These are phyloP conservation scores for Dolichopus griseipennis DNA, from an alignment of 2,888 invertebrate species.

Conservation along the genomic window DNA sequence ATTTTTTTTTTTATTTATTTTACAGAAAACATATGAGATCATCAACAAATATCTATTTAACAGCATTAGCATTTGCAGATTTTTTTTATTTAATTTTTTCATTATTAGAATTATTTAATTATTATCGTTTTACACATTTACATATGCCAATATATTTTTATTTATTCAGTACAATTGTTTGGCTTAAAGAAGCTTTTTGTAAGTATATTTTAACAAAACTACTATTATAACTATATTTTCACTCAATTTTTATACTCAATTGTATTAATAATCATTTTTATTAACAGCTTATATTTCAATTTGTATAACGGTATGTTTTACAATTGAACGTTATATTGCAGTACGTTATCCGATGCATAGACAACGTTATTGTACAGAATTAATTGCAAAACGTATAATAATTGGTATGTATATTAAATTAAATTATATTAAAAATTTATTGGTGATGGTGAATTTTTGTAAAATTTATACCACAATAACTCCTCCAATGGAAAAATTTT, in stretches of 20 bases:
- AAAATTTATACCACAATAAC: no score
- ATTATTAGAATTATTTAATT: neutral
- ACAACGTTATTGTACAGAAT: slow-evolving; percentile 54
- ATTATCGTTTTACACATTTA: neutral
- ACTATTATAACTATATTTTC: no score
- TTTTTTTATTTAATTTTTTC: slow-evolving; percentile 47
- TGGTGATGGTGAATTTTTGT: no score
- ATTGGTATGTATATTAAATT: no score
- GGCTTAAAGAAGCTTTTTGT: slow-evolving; percentile 1
- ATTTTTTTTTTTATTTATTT: neutral
- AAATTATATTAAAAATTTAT: no score
- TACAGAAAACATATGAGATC: slow-evolving; percentile 35
- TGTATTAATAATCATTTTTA: no score
- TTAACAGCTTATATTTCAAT: slow-evolving; percentile 51
- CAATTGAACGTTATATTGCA: slow-evolving; percentile 58
- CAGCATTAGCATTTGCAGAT: slow-evolving; percentile 56
- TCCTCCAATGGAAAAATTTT: no score
- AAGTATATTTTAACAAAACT: neutral
- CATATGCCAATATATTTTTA: neutral
- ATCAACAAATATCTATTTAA: slow-evolving; percentile 58
- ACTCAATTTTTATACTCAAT: no score
- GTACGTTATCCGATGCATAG: slow-evolving; percentile 59
- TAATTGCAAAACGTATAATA: slow-evolving; percentile 52
- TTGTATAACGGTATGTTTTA: slow-evolving; percentile 60
- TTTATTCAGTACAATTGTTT: neutral